A percentile compares a stretch with the other conserved stretches of the same genome.
phyloP scores from a whole-genome alignment of 2,888 invertebrate genomes.

The Flexamia atlantica region DNA sequence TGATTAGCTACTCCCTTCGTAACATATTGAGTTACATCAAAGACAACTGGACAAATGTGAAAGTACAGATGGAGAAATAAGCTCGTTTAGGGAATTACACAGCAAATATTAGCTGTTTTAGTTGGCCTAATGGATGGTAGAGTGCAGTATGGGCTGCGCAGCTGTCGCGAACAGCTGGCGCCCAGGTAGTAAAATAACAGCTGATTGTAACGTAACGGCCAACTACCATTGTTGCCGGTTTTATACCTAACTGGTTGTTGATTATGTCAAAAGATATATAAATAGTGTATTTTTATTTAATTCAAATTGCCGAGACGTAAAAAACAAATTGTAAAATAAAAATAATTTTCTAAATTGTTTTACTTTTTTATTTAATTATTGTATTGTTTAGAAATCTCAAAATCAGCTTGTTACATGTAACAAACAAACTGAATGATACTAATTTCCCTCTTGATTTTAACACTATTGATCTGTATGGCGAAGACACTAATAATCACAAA shows the following conservation, averaged over 20 bases:
- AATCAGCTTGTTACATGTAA: too few species aligned
- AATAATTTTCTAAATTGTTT: too few species aligned
- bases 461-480: too few species aligned
- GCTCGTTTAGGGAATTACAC: slow-evolving; percentile 11
- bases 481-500: too few species aligned
- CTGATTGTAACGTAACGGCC: slow-evolving; percentile 44
- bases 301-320: too few species aligned
- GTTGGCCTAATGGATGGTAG: slow-evolving; percentile 14
- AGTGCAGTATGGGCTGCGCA: slow-evolving; percentile 44
- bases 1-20: neutral
- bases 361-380: too few species aligned
- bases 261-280: too few species aligned
- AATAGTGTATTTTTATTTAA: too few species aligned
- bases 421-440: too few species aligned
- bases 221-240: slow-evolving; percentile 29
- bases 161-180: slow-evolving; percentile 40
- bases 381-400: too few species aligned
- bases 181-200: slow-evolving; percentile 53
- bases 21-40: slow-evolving; percentile 17
- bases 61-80: neutral
- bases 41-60: neutral
- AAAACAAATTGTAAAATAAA: too few species aligned
- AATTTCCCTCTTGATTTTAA: too few species aligned
- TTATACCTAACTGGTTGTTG: neutral
- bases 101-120: slow-evolving; percentile 15